These are phyloP conservation scores for Tetragonula clypearis DNA, from an alignment of 1,140 invertebrate genomes.

Conservation along the genomic window DNA sequence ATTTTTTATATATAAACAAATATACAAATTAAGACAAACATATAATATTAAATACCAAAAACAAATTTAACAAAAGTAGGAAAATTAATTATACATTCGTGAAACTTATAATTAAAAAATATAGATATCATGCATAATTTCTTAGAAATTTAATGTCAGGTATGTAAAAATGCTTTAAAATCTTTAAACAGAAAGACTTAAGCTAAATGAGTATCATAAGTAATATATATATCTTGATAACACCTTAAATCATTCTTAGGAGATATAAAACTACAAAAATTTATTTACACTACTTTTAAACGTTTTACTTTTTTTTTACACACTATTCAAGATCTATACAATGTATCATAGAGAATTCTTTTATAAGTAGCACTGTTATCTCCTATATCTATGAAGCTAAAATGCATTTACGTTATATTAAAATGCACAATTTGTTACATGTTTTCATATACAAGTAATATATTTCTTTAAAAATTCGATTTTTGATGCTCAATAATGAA, in stretches of 20 bases:
- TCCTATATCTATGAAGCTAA: background rate
- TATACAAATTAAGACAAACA: constrained; percentile 34
- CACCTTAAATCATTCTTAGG: background rate
- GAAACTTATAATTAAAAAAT: constrained; percentile 35
- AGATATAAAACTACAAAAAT: constrained; percentile 14
- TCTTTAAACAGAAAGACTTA: constrained; percentile 2
- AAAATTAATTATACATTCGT: constrained; percentile 38
- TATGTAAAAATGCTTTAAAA: constrained; percentile 17
- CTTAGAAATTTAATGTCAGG: background rate
- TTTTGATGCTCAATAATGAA: background rate
- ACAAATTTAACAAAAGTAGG: constrained; percentile 42
- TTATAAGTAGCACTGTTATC: background rate
- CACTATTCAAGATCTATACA: constrained; percentile 1
- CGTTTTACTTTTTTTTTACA: constrained; percentile 14
- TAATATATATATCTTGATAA: background rate
- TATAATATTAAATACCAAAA: constrained; percentile 19
- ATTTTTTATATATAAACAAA: constrained; percentile 36
- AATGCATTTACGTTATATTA: constrained; percentile 13
- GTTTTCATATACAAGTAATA: background rate
- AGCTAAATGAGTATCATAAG: constrained; percentile 38
- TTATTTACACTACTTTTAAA: constrained; percentile 38
- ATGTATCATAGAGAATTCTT: background rate
- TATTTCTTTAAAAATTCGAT: constrained; percentile 12
- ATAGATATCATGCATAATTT: constrained; percentile 45
- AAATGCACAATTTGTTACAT: constrained; percentile 1